Evolutionary conservation across 2,113 vertebrate species (phyloP).

Genomic region (Triplophysa tibetana): DNA sequence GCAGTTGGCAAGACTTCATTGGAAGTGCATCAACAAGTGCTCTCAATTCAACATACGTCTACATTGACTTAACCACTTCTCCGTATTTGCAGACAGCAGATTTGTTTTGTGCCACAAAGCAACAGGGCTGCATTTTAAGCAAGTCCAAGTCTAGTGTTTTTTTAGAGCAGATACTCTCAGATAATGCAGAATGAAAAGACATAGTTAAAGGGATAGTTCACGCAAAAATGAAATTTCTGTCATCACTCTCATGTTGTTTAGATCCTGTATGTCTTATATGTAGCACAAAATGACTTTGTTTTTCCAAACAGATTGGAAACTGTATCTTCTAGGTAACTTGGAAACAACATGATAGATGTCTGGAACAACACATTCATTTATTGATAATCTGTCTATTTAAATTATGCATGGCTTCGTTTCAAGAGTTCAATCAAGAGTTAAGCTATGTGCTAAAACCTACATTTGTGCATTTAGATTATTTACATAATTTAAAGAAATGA

Average conservation of each 20-base stretch:
- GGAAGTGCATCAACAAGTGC: slow-evolving; percentile 20
- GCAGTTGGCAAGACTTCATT: slow-evolving; percentile 33
- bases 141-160: background rate
- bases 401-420: background rate
- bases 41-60: background rate
- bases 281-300: too few relatives aligned
- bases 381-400: background rate
- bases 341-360: too few relatives aligned
- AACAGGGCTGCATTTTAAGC: slow-evolving; percentile 14
- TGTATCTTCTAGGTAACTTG: too few relatives aligned
- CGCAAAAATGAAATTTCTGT: background rate
- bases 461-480: background rate
- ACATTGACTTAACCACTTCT: slow-evolving; percentile 27
- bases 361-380: too few relatives aligned
- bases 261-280: too few relatives aligned
- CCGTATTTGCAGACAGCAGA: slow-evolving; percentile 5
- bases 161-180: background rate
- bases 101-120: slow-evolving; percentile 23
- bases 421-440: background rate
- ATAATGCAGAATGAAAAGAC: background rate
- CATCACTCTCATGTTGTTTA: background rate
- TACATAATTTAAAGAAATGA: too few relatives aligned
- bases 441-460: background rate
- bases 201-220: background rate
- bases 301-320: too few relatives aligned